Conservation (phyloP, 2,888 invertebrate species). For the Nasonovia ribisnigri region DNA sequence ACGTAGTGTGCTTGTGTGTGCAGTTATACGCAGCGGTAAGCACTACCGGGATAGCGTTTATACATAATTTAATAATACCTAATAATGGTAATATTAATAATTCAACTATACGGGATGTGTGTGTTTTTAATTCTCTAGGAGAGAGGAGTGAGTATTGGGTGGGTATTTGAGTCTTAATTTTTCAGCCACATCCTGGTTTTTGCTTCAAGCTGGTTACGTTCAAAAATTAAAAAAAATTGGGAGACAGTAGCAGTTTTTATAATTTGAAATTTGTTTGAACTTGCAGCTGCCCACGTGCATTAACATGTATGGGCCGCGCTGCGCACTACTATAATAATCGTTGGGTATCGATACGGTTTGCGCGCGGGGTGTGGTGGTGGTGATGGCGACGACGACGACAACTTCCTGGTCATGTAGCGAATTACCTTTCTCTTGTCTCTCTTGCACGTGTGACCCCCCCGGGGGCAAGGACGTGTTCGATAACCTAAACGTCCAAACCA, state of each 20-base stretch:
- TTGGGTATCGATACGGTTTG: not conserved
- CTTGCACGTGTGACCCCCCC: slow-evolving; percentile 48
- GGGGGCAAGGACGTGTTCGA: slow-evolving; percentile 57
- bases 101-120: not conserved
- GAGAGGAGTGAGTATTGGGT: not conserved
- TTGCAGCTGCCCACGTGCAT: slow-evolving; percentile 13
- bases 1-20: not conserved
- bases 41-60: slow-evolving; percentile 7
- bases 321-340: not conserved
- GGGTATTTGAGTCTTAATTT: not conserved
- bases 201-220: not conserved
- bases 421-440: slow-evolving; percentile 58
- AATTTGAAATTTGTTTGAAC: not conserved
- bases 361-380: not conserved
- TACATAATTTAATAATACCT: slow-evolving; percentile 16
- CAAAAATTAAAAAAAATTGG: not conserved
- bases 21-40: not conserved
- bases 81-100: not conserved
- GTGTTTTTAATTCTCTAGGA: not conserved
- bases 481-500: slow-evolving; percentile 11
- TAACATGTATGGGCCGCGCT: not conserved
- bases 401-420: slow-evolving; percentile 56
- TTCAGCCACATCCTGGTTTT: not conserved
- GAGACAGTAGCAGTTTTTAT: not conserved
- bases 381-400: not conserved